phyloP scores from a whole-genome alignment of 1,140 invertebrate species.

The Leptinotarsa texana region DNA sequence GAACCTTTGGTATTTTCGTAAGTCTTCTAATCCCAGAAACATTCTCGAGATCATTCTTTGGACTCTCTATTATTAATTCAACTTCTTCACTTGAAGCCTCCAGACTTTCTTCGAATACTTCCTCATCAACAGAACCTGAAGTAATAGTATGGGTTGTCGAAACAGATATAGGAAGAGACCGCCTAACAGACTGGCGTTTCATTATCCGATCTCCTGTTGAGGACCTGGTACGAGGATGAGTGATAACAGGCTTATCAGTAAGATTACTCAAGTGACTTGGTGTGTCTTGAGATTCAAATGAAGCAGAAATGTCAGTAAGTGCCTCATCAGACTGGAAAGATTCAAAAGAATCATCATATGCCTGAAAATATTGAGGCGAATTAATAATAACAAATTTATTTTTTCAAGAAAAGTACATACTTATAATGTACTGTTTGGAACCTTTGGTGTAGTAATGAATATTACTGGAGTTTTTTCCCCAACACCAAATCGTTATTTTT shows the following conservation, averaged over 20 bases:
- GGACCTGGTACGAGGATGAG: neutral
- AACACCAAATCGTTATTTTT: too few species aligned
- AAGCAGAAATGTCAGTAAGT: neutral
- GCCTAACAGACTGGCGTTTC: constrained; percentile 19
- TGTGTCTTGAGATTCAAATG: neutral
- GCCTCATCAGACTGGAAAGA: constrained; percentile 14
- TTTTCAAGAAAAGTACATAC: too few species aligned
- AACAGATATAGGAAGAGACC: constrained; percentile 5
- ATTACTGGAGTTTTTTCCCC: too few species aligned
- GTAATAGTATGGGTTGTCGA: constrained; percentile 21
- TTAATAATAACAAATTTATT: too few species aligned
- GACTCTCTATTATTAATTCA: constrained; percentile 49
- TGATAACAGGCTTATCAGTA: constrained; percentile 15
- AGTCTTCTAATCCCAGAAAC: constrained; percentile 47
- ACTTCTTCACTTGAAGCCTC: constrained; percentile 56
- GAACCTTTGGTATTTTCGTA: constrained; percentile 37
- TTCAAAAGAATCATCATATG: constrained; percentile 1
- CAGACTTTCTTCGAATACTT: constrained; percentile 53
- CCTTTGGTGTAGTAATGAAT: too few species aligned
- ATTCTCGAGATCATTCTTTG: constrained; percentile 51
- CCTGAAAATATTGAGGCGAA: neutral
- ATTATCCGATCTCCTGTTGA: neutral
- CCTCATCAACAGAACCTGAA: constrained; percentile 52
- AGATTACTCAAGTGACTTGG: constrained; percentile 13
- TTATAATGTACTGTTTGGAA: too few species aligned